A percentile compares a stretch with the other conserved stretches of the same genome.
These are phyloP conservation scores for Tribolium madens DNA, from an alignment of 1,140 invertebrate species.

Conservation along the genomic window DNA sequence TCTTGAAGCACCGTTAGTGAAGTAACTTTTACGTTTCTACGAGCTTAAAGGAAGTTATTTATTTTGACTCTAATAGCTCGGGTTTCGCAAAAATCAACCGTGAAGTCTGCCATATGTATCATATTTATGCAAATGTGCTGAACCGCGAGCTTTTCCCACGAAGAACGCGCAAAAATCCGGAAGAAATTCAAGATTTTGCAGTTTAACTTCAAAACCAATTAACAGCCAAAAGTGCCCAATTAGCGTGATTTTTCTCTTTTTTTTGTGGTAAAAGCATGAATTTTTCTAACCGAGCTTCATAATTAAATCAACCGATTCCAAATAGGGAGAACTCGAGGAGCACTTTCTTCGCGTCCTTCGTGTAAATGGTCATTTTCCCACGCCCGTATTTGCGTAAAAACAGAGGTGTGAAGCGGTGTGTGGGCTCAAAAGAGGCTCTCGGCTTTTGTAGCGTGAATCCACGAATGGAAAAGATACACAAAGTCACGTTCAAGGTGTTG, in stretches of 20 bases:
- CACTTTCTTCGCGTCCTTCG: constrained; percentile 30
- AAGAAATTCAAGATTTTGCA: background rate
- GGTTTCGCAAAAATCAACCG: constrained; percentile 13
- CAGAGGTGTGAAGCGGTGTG: constrained; percentile 34
- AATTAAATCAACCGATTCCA: constrained; percentile 28
- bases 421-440: constrained; percentile 4
- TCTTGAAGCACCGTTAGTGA: background rate
- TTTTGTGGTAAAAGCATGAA: background rate
- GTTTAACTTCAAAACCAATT: background rate
- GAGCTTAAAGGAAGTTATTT: constrained; percentile 16
- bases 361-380: constrained; percentile 40
- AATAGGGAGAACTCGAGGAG: constrained; percentile 7
- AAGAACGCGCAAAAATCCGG: background rate
- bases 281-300: constrained; percentile 2
- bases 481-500: constrained; percentile 45
- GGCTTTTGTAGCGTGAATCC: background rate
- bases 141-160: constrained; percentile 14
- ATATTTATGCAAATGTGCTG: constrained; percentile 24
- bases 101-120: constrained; percentile 32
- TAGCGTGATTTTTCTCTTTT: too few relatives aligned
- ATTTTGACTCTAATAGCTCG: constrained; percentile 17
- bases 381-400: constrained; percentile 18
- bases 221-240: too few relatives aligned
- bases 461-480: constrained; percentile 14
- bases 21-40: constrained; percentile 17